A percentile compares a stretch with the other conserved stretches of the same genome.
phyloP scores from a whole-genome alignment of 1,140 invertebrate genomes.

The Wiebesia pumilae region DNA sequence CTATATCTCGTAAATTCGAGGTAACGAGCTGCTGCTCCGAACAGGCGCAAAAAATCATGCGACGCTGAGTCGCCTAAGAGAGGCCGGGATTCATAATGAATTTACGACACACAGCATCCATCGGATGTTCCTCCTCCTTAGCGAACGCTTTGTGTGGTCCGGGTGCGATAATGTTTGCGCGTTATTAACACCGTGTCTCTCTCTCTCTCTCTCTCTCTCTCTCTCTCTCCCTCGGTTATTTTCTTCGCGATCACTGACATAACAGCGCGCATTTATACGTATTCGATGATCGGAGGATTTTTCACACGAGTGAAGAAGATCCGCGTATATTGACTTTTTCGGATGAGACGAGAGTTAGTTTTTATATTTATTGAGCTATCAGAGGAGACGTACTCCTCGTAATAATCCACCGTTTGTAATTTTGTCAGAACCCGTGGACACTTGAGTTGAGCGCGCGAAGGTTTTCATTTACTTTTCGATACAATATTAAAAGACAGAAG shows the following conservation, averaged over 20 bases:
- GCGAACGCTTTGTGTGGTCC: slow-evolving; percentile 38
- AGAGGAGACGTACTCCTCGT: background rate
- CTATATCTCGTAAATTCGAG: slow-evolving; percentile 45
- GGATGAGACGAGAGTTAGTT: background rate
- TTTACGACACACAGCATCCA: slow-evolving; percentile 33
- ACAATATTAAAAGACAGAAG: background rate
- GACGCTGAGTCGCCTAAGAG: too few relatives aligned
- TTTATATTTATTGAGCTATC: background rate
- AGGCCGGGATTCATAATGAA: slow-evolving; percentile 46
- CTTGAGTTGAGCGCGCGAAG: background rate
- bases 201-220: background rate
- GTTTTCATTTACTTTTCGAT: background rate
- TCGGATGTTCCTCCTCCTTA: background rate
- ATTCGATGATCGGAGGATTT: background rate
- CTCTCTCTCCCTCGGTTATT: background rate
- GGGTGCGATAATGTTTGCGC: background rate
- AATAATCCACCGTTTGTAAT: background rate
- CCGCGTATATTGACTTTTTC: background rate
- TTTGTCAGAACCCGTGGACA: background rate
- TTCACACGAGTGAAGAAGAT: background rate
- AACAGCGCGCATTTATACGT: background rate
- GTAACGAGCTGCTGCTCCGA: slow-evolving; percentile 30
- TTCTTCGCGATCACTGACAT: background rate
- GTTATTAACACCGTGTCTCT: slow-evolving; percentile 1
- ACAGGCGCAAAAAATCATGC: slow-evolving; percentile 30